Conservation (phyloP, 2,888 invertebrate genomes). For the Bombyx huttoni region DNA sequence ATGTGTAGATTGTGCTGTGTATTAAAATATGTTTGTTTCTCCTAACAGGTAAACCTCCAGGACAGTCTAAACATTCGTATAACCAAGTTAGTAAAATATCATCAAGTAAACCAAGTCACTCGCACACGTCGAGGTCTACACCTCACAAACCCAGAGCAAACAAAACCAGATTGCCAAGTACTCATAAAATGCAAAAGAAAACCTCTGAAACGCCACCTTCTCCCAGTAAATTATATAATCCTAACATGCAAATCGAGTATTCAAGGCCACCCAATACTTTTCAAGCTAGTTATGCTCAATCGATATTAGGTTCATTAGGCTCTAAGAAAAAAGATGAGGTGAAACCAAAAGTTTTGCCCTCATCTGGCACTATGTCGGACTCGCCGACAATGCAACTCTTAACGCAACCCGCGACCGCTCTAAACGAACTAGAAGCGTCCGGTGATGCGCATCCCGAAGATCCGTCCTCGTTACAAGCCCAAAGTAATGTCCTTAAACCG, state of each 20-base stretch:
- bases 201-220: slow-evolving; percentile 34
- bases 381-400: slow-evolving; percentile 54
- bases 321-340: slow-evolving; percentile 44
- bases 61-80: slow-evolving; percentile 65
- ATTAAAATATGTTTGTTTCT: slow-evolving; percentile 7
- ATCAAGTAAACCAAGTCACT: slow-evolving; percentile 59
- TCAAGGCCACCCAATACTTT: slow-evolving; percentile 53
- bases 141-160: slow-evolving; percentile 41
- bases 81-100: slow-evolving; percentile 70
- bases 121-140: slow-evolving; percentile 30
- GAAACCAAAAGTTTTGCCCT: slow-evolving; percentile 39
- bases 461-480: slow-evolving; percentile 35
- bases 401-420: slow-evolving; percentile 45
- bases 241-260: slow-evolving; percentile 39
- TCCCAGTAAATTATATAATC: slow-evolving; percentile 40
- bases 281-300: slow-evolving; percentile 63
- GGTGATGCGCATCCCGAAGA: slow-evolving; percentile 43
- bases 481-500: slow-evolving; percentile 38
- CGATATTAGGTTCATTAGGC: slow-evolving; percentile 44
- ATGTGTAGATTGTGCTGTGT: too few species aligned
- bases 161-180: slow-evolving; percentile 23
- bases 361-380: slow-evolving; percentile 43
- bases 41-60: slow-evolving; percentile 53
- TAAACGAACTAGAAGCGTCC: slow-evolving; percentile 42
- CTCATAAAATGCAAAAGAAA: slow-evolving; percentile 42